Conservation (phyloP, 2,888 invertebrate genomes). For the Melinopterus prodromus region DNA sequence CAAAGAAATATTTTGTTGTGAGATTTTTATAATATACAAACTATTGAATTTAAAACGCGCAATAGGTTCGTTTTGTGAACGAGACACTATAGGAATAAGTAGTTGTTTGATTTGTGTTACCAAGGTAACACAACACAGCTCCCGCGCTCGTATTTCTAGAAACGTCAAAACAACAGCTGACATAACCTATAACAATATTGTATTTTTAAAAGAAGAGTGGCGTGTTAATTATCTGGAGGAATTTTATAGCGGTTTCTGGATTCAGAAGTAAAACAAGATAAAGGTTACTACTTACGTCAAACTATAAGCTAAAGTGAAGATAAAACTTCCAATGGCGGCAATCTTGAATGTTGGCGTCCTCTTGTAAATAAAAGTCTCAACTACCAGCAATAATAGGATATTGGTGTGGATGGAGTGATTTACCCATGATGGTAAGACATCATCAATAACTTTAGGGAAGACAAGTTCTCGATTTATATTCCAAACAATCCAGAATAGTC, state of each 20-base stretch:
- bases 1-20: slow-evolving; percentile 28
- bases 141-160: too few species aligned
- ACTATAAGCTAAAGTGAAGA: slow-evolving; percentile 34
- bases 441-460: slow-evolving; percentile 48
- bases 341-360: slow-evolving; percentile 35
- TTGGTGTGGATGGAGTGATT: slow-evolving; percentile 53
- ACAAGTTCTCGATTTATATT: slow-evolving; percentile 49
- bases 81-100: too few species aligned
- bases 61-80: not conserved
- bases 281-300: slow-evolving; percentile 36
- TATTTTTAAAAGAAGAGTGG: too few species aligned
- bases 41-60: too few species aligned
- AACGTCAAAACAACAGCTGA: too few species aligned
- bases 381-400: slow-evolving; percentile 46
- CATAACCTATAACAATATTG: too few species aligned
- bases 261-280: not conserved
- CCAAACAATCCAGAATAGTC: slow-evolving; percentile 50
- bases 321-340: slow-evolving; percentile 31
- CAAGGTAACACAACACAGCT: too few species aligned
- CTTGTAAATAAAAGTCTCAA: slow-evolving; percentile 47
- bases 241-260: too few species aligned
- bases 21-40: not conserved
- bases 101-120: too few species aligned
- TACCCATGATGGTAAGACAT: slow-evolving; percentile 45
- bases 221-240: too few species aligned